Conservation (phyloP, 2,888 invertebrate genomes). For the Amphipyra berbera region DNA sequence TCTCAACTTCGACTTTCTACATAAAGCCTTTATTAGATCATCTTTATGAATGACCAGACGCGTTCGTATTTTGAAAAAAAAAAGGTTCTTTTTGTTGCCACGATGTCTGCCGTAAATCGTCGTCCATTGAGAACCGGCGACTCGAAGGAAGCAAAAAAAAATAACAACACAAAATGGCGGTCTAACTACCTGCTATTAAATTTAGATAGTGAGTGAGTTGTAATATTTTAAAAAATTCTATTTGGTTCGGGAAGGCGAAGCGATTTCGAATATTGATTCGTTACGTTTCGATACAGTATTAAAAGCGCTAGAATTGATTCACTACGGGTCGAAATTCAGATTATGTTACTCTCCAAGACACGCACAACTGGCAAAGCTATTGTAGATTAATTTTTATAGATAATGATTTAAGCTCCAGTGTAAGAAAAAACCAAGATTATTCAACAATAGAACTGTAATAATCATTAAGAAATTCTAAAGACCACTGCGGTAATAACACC, state of each 20-base stretch:
- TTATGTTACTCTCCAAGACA: neutral
- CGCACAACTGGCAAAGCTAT: neutral
- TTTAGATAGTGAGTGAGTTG: conserved; percentile 59
- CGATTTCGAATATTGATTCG: conserved; percentile 23
- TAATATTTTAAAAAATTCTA: conserved; percentile 48
- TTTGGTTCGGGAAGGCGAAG: conserved; percentile 10
- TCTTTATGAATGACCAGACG: conserved; percentile 82
- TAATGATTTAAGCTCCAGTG: neutral
- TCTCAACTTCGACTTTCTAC: conserved; percentile 5
- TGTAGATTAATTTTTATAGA: neutral
- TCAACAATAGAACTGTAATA: neutral
- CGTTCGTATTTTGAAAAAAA: conserved; percentile 71
- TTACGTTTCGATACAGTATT: conserved; percentile 13
- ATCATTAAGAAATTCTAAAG: conserved; percentile 12
- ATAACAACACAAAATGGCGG: conserved; percentile 62
- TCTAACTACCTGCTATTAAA: conserved; percentile 72
- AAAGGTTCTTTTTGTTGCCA: conserved; percentile 82
- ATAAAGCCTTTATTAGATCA: conserved; percentile 48
- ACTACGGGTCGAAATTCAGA: neutral
- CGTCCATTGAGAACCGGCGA: conserved; percentile 76
- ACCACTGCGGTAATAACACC: conserved; percentile 13
- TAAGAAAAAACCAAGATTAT: conserved; percentile 1
- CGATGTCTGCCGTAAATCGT: conserved; percentile 86
- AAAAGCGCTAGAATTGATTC: neutral
- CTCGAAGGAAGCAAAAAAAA: conserved; percentile 75